phyloP scores from a whole-genome alignment of 2,113 vertebrate species.

The Promerops cafer region DNA sequence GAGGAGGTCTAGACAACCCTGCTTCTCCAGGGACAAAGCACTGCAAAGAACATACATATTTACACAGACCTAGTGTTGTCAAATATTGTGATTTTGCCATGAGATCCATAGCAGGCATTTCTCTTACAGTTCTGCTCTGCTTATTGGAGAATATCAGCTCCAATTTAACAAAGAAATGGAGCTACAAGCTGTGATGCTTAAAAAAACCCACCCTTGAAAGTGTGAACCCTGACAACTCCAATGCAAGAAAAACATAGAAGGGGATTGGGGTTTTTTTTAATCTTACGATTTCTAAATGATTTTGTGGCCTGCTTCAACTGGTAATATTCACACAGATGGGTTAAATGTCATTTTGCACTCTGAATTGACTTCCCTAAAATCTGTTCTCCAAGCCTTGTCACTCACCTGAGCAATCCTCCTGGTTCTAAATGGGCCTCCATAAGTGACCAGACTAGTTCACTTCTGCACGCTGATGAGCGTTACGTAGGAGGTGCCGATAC shows the following conservation, averaged over 20 bases:
- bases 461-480: conserved; percentile 39
- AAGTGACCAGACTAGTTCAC: conserved; percentile 59
- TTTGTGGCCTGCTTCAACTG: not conserved
- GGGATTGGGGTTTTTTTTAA: not conserved
- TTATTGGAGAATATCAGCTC: not conserved
- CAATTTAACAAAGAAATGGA: not conserved
- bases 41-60: not conserved
- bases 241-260: not conserved
- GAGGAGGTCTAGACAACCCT: not conserved
- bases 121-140: not conserved
- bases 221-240: conserved; percentile 11
- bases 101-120: not conserved
- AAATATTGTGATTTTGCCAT: not conserved
- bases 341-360: conserved; percentile 37
- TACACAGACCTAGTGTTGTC: not conserved
- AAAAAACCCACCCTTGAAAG: not conserved
- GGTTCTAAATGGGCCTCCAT: conserved; percentile 28
- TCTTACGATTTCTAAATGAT: not conserved
- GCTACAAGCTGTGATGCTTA: conserved; percentile 2
- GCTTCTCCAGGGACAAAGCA: not conserved
- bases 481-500: conserved; percentile 66
- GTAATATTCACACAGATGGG: conserved; percentile 24
- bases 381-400: conserved; percentile 47
- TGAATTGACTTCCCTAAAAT: conserved; percentile 40
- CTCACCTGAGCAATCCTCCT: conserved; percentile 50